Evolutionary conservation across 1,140 invertebrate species (phyloP).

Genomic region (Papilio dardanus): DNA sequence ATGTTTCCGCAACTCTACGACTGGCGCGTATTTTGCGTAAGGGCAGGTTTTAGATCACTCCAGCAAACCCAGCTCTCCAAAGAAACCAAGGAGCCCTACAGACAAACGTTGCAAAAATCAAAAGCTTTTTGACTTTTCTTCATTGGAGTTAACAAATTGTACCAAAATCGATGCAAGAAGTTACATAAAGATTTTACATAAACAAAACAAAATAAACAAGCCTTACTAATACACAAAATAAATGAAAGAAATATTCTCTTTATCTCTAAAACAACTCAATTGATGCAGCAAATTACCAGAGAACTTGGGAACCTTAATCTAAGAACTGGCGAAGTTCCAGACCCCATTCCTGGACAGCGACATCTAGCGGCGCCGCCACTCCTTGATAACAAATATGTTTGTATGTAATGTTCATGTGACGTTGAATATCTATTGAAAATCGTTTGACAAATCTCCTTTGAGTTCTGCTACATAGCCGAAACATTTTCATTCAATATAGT

Average conservation of each 20-base stretch:
- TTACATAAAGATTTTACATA: too few species aligned
- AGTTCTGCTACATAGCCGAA: neutral
- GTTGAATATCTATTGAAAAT: neutral
- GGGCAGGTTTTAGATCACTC: too few species aligned
- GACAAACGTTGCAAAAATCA: too few species aligned
- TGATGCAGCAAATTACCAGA: neutral
- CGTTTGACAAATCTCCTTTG: neutral
- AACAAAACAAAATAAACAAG: too few species aligned
- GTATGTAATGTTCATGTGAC: neutral
- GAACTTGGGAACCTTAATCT: constrained; percentile 6
- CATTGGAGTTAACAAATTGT: neutral
- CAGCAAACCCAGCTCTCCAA: too few species aligned
- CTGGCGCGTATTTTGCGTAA: too few species aligned
- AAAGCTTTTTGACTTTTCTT: too few species aligned
- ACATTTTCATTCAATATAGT: neutral
- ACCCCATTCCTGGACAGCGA: neutral
- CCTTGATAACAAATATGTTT: neutral
- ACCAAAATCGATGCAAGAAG: too few species aligned
- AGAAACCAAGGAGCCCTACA: too few species aligned
- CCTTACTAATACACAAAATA: too few species aligned
- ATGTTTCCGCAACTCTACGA: too few species aligned
- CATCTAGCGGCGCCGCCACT: neutral
- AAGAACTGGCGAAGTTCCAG: constrained; percentile 19
- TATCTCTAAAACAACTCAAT: neutral
- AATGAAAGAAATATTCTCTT: neutral